A percentile compares a stretch with the other conserved stretches of the same genome.
Conservation (phyloP, 1,140 invertebrate genomes). For the Dendroctonus ponderosae region DNA sequence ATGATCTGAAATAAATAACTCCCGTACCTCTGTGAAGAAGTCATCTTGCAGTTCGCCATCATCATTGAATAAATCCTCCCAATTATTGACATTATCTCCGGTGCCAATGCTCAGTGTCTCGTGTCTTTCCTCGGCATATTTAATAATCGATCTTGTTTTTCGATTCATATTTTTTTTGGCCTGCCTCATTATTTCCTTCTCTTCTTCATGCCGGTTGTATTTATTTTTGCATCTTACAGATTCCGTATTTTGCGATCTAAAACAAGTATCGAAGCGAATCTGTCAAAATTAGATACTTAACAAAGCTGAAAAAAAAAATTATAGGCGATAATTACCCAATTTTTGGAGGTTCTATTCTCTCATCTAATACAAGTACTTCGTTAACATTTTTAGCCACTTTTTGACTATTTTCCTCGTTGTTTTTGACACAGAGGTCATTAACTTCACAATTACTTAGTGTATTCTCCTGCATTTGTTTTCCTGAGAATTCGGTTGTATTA, state of each 20-base stretch:
- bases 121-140: conserved; percentile 43
- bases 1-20: neutral
- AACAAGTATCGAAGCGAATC: neutral
- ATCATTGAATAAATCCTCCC: conserved; percentile 48
- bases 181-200: conserved; percentile 46
- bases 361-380: conserved; percentile 23
- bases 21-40: conserved; percentile 39
- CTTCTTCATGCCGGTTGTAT: conserved; percentile 40
- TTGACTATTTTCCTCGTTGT: neutral
- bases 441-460: neutral
- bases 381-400: neutral
- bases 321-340: conserved; percentile 3
- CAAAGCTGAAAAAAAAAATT: neutral
- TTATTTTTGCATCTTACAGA: conserved; percentile 17
- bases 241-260: conserved; percentile 7
- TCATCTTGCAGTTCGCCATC: conserved; percentile 41
- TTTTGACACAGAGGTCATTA: conserved; percentile 19
- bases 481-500: neutral
- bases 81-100: conserved; percentile 44
- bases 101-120: conserved; percentile 39
- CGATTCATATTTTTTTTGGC: conserved; percentile 46
- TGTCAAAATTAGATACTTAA: neutral
- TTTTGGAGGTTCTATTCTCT: conserved; percentile 9
- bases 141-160: conserved; percentile 44
- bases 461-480: neutral